These are phyloP conservation scores for Motacilla alba DNA, from an alignment of 2,113 vertebrate genomes.

Conservation along the genomic window DNA sequence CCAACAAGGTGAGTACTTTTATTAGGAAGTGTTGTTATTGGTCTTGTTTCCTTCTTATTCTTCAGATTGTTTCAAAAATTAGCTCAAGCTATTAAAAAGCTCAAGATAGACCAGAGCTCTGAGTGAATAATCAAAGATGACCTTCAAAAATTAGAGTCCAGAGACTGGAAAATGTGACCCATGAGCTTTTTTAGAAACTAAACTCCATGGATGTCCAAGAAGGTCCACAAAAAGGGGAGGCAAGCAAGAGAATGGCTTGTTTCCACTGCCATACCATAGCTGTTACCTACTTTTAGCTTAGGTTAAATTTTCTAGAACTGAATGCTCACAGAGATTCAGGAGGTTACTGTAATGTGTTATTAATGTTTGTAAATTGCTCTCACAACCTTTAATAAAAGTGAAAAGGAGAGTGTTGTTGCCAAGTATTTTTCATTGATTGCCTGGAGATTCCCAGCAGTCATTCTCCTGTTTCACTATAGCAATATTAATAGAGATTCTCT, in stretches of 20 bases:
- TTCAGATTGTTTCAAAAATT: background rate
- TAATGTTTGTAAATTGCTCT: constrained; percentile 34
- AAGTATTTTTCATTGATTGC: constrained; percentile 35
- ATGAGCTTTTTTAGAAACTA: background rate
- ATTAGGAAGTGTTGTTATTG: background rate
- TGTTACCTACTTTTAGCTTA: background rate
- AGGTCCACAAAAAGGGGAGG: background rate
- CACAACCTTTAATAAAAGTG: background rate
- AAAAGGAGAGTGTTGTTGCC: background rate
- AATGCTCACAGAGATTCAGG: background rate
- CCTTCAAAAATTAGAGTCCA: background rate
- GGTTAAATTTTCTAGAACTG: background rate
- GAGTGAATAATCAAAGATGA: background rate
- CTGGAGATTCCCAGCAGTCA: constrained; percentile 44
- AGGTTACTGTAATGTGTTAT: background rate
- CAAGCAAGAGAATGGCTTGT: background rate
- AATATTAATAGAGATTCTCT: constrained; percentile 36
- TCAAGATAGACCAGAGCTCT: background rate
- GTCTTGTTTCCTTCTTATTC: background rate
- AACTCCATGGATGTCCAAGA: background rate
- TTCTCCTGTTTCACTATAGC: constrained; percentile 27
- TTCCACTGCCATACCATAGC: background rate
- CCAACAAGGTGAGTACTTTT: background rate
- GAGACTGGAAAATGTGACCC: background rate
- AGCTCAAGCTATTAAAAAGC: background rate